These are phyloP conservation scores for Harpalus rufipes DNA, from an alignment of 2,888 invertebrate genomes.

Conservation along the genomic window DNA sequence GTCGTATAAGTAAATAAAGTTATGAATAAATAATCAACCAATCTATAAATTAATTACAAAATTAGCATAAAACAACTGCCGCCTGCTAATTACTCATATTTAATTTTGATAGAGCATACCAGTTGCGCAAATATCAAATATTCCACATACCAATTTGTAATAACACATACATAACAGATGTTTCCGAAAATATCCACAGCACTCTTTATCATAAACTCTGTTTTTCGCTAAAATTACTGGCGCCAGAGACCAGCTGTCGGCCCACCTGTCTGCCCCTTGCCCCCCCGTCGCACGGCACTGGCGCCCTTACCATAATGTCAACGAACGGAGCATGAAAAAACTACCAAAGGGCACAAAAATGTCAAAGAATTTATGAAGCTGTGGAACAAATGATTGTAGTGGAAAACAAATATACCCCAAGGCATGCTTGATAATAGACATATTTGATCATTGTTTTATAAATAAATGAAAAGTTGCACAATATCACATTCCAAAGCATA, in stretches of 20 bases:
- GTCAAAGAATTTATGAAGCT: neutral
- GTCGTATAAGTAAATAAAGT: slow-evolving; percentile 11
- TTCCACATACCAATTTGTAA: slow-evolving; percentile 3
- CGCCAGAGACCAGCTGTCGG: neutral
- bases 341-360: neutral
- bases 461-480: slow-evolving; percentile 51
- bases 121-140: slow-evolving; percentile 53
- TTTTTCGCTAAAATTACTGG: slow-evolving; percentile 6
- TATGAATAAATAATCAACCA: slow-evolving; percentile 22
- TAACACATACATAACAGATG: slow-evolving; percentile 10
- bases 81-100: slow-evolving; percentile 55
- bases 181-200: neutral
- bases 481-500: slow-evolving; percentile 23
- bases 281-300: neutral
- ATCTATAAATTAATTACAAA: slow-evolving; percentile 41
- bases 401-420: slow-evolving; percentile 1
- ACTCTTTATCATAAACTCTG: neutral
- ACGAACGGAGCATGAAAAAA: neutral
- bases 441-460: slow-evolving; percentile 52
- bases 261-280: neutral
- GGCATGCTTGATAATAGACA: neutral
- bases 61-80: slow-evolving; percentile 57
- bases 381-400: neutral
- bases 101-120: slow-evolving; percentile 54
- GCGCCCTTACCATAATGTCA: neutral